A percentile compares a stretch with the other conserved stretches of the same genome.
phyloP scores from a whole-genome alignment of 2,113 vertebrate species.

The Bubalus kerabau region DNA sequence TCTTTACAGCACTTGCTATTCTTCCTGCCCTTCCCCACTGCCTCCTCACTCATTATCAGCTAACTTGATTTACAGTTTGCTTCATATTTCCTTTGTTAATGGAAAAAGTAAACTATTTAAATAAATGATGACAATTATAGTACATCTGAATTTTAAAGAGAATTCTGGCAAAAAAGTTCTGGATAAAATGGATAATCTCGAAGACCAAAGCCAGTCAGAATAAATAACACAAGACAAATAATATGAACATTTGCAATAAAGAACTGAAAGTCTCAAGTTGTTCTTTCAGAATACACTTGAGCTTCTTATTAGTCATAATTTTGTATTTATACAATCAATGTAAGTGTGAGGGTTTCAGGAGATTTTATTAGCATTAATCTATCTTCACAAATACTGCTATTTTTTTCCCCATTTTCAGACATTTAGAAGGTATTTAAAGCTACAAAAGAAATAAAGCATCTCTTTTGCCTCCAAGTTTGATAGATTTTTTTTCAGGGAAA shows the following conservation, averaged over 20 bases:
- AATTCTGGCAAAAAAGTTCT: constrained; percentile 5
- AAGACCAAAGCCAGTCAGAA: not conserved
- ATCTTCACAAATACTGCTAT: not conserved
- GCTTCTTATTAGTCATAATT: not conserved
- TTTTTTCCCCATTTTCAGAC: not conserved
- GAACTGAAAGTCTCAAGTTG: not conserved
- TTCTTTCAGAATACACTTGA: not conserved
- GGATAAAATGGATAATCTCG: not conserved
- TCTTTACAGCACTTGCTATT: not conserved
- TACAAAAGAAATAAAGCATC: constrained; percentile 64
- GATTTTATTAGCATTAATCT: constrained; percentile 29
- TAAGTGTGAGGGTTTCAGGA: not conserved
- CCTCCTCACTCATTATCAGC: not conserved
- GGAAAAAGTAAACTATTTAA: not conserved
- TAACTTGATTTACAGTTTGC: not conserved
- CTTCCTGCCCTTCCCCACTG: not conserved
- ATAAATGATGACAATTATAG: not conserved
- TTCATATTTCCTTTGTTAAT: not conserved
- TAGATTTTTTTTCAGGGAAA: constrained; percentile 65
- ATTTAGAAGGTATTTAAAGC: constrained; percentile 51
- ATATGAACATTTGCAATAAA: not conserved
- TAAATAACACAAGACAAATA: constrained; percentile 10
- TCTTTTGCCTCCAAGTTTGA: constrained; percentile 60
- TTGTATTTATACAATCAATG: constrained; percentile 1
- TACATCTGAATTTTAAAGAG: constrained; percentile 4